Conservation (phyloP, 2,797 vertebrate genomes). For the Synanceia verrucosa region DNA sequence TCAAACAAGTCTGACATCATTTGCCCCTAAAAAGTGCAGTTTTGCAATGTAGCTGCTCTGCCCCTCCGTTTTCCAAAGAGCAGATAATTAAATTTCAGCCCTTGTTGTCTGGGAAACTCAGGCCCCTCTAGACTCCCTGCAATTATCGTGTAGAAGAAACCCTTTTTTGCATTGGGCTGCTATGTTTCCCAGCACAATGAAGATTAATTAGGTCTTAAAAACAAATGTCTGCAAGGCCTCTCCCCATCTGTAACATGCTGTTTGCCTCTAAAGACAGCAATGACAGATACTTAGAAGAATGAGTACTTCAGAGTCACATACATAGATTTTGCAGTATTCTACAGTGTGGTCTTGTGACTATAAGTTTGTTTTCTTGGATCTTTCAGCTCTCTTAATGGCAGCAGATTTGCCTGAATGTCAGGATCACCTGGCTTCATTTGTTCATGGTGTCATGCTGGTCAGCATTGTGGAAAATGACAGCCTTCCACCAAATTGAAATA, state of each 20-base stretch:
- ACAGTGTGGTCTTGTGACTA: background rate
- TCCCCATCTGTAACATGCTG: conserved; percentile 58
- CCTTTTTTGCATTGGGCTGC: conserved; percentile 79
- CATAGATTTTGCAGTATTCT: background rate
- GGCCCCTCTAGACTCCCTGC: conserved; percentile 76
- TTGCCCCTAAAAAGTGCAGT: conserved; percentile 77
- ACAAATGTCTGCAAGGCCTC: conserved; percentile 72
- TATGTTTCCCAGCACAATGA: conserved; percentile 80
- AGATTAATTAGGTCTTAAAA: conserved; percentile 80
- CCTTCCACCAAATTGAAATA: conserved; percentile 70
- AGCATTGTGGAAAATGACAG: conserved; percentile 63
- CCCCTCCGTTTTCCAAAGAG: conserved; percentile 79
- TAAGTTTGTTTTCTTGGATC: background rate
- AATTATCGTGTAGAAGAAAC: conserved; percentile 78
- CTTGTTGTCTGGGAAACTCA: conserved; percentile 78
- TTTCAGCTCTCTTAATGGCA: background rate
- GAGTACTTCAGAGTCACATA: background rate
- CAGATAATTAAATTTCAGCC: conserved; percentile 84
- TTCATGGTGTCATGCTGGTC: conserved; percentile 57
- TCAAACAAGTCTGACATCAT: conserved; percentile 69
- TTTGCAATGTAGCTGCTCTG: conserved; percentile 74
- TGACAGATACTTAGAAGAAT: conserved; percentile 29
- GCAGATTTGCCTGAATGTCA: conserved; percentile 52
- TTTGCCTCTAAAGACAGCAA: conserved; percentile 53
- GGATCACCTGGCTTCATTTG: conserved; percentile 58